These are phyloP conservation scores for Mobula birostris DNA, from an alignment of 2,113 vertebrate species.

Conservation along the genomic window DNA sequence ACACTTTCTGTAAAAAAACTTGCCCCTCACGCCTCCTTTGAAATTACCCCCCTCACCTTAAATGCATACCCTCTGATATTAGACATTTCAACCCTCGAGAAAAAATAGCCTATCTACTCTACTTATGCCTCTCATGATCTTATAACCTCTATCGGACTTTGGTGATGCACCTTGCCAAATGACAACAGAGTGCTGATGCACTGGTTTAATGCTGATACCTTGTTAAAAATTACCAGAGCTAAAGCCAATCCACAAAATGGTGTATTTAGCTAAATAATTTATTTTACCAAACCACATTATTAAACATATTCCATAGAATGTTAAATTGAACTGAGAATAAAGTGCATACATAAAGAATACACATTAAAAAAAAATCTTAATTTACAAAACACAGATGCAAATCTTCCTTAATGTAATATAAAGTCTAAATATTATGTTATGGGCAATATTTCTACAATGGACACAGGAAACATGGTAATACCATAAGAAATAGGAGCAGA, in stretches of 20 bases:
- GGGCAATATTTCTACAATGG: background rate
- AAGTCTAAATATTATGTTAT: background rate
- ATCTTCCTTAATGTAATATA: background rate
- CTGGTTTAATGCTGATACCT: background rate
- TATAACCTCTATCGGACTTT: background rate
- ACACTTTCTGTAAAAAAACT: too few relatives aligned
- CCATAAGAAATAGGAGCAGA: background rate
- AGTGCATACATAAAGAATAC: background rate
- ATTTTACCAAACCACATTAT: background rate
- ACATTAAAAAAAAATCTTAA: background rate
- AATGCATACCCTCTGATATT: too few relatives aligned
- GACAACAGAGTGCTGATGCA: background rate
- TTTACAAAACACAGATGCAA: background rate
- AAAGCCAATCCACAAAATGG: background rate
- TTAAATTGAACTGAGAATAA: background rate
- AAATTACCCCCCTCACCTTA: too few relatives aligned
- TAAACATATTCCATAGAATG: background rate
- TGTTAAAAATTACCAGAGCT: background rate
- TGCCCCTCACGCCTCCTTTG: too few relatives aligned
- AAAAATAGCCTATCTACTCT: too few relatives aligned
- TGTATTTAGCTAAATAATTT: background rate
- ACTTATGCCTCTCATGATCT: too few relatives aligned
- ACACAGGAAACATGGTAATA: background rate
- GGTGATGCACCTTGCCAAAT: background rate
- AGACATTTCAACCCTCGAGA: too few relatives aligned